Percentiles rank a stretch among this genome's conserved stretches.
Conservation (phyloP, 2,797 vertebrate genomes). For the Sebastes paucispinis region DNA sequence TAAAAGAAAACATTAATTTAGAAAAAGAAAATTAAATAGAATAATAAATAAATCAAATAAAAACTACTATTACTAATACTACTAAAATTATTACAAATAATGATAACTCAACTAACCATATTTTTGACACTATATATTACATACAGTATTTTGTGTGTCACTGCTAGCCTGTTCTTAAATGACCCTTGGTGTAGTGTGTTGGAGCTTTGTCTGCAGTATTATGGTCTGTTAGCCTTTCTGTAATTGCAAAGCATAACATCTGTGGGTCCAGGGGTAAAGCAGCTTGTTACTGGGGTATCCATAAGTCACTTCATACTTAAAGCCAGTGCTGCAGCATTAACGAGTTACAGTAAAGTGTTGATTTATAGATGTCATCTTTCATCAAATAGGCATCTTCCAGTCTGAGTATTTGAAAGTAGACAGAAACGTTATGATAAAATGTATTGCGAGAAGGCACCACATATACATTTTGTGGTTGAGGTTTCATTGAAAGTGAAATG, state of each 20-base stretch:
- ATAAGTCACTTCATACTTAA: neutral
- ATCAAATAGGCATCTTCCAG: neutral
- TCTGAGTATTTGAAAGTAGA: neutral
- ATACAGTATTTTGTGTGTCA: neutral
- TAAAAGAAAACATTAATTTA: too few species aligned
- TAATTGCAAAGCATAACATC: neutral
- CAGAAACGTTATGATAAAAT: neutral
- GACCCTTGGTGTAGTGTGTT: neutral
- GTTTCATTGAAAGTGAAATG: slow-evolving; percentile 57
- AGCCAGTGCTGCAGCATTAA: neutral
- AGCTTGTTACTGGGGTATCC: neutral
- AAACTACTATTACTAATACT: too few species aligned
- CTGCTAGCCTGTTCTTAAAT: too few species aligned
- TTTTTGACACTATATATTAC: neutral
- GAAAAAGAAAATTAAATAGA: too few species aligned
- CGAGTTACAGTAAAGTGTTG: neutral
- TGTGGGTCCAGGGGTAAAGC: neutral
- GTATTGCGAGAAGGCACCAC: neutral
- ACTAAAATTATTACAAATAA: too few species aligned
- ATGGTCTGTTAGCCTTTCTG: neutral
- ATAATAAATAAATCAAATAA: too few species aligned
- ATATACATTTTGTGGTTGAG: neutral
- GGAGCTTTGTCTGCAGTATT: neutral
- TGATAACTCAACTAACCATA: too few species aligned
- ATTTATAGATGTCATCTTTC: neutral